phyloP scores from a whole-genome alignment of 2,888 invertebrate species.

The Pristionchus arcanus region DNA sequence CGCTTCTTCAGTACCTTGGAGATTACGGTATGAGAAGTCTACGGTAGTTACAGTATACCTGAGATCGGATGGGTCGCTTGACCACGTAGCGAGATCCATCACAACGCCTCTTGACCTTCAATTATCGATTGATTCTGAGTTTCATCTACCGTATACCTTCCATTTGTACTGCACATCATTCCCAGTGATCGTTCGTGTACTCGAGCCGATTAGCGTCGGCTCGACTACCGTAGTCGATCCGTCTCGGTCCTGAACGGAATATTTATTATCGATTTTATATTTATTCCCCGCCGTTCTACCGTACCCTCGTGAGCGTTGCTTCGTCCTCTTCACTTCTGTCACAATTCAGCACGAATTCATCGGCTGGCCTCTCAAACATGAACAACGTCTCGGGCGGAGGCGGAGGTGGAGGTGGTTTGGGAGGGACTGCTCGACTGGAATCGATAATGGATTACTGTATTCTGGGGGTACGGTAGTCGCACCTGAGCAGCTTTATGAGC shows the following conservation, averaged over 20 bases:
- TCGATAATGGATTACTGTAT: neutral
- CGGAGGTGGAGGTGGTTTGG: neutral
- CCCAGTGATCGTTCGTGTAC: neutral
- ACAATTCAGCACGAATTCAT: constrained; percentile 55
- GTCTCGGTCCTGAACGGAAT: constrained; percentile 35
- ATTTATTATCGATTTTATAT: neutral
- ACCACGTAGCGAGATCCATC: constrained; percentile 89
- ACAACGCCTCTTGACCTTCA: constrained; percentile 84
- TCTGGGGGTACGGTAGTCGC: neutral
- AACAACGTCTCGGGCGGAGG: constrained; percentile 49
- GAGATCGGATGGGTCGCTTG: constrained; percentile 84
- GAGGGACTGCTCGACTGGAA: neutral
- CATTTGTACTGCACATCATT: constrained; percentile 65
- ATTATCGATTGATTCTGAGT: neutral
- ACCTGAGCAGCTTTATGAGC: constrained; percentile 36
- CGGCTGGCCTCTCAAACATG: constrained; percentile 60
- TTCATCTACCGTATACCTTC: constrained; percentile 57
- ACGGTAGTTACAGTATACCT: constrained; percentile 55
- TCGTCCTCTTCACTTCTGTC: constrained; percentile 57
- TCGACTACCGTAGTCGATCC: constrained; percentile 35
- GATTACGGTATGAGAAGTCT: neutral
- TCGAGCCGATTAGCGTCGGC: constrained; percentile 6
- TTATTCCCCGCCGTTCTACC: neutral
- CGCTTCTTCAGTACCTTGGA: constrained; percentile 85
- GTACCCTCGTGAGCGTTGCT: constrained; percentile 55